Conservation (phyloP, 2,113 vertebrate species). For the Mustela lutreola region DNA sequence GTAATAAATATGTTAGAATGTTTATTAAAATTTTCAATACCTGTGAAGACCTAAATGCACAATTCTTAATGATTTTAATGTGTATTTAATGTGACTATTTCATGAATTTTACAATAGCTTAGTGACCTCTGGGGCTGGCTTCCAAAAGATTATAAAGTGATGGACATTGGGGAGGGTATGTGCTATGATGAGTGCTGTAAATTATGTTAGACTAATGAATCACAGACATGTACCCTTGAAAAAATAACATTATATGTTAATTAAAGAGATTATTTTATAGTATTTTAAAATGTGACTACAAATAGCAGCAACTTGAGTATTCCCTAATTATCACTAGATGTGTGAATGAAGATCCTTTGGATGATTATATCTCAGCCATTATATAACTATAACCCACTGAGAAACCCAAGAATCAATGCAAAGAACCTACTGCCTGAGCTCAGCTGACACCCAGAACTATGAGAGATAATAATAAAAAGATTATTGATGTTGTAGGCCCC, state of each 20-base stretch:
- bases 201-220: too few relatives aligned
- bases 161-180: too few relatives aligned
- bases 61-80: not conserved
- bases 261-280: not conserved
- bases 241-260: too few relatives aligned
- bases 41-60: not conserved
- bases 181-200: too few relatives aligned
- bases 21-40: not conserved
- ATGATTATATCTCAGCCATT: not conserved
- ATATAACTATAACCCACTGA: not conserved
- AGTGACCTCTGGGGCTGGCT: not conserved
- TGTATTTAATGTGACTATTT: not conserved
- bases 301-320: not conserved
- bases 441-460: not conserved
- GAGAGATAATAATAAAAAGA: not conserved
- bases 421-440: not conserved
- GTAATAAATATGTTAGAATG: not conserved
- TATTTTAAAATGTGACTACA: not conserved
- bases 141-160: not conserved
- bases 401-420: not conserved
- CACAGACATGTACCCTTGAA: too few relatives aligned
- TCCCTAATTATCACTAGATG: not conserved
- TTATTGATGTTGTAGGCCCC: not conserved
- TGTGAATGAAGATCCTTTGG: not conserved
- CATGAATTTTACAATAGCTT: not conserved